Base-by-base conservation (phyloP, 2,797 vertebrate genomes). In the Thamnophis elegans region DNA sequence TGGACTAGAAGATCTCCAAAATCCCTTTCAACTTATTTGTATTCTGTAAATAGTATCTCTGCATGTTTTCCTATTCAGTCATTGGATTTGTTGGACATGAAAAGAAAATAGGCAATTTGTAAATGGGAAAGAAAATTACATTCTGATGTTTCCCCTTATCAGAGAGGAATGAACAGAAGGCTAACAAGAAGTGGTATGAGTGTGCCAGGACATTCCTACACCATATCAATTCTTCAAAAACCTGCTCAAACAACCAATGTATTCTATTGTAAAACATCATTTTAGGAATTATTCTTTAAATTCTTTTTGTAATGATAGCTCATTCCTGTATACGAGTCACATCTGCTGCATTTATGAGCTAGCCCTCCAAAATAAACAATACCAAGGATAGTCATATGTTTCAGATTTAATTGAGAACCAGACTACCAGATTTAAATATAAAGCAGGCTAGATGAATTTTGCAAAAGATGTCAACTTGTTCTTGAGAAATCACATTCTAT, bases 381-480 rank as follows among this genome's bases (percentile, higher is more conserved):
- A 12, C 36, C 56, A 88, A 54, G 25, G 51, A 16, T 5, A 28
- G 85, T 53, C 55, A 47, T 68, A 82, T 82, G 9, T 47, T 53
- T 87, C 32, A 26, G 12, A 88, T 53, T 42, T 54, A 42, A 59
- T 56, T 53, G 42, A 32, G 32, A 88, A 55, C 28, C 10, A 55
- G 18, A 51, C 55, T 93, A 36, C 47, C 51, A 62, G 56, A 53
- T 54, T 60, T 54, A 91, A 88, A 60, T 22, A 59, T 9, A 28
- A 68, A 90, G 54, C 36, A 87, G 89, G 60, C 89, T 51, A 92
- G 13, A 90, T 53, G 54, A 60, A 87, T 87, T 54, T 90, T 28
- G 87, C 28, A 88, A 68, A 88, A 73, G 32, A 86, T 14, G 42
- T 93, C 73, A 36, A n/a, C 65, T 86, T 91, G 73, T 87, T 62